Percentiles rank a stretch among this genome's conserved stretches.
These are phyloP conservation scores for Keiferia lycopersicella DNA, from an alignment of 2,888 invertebrate genomes.

Conservation along the genomic window DNA sequence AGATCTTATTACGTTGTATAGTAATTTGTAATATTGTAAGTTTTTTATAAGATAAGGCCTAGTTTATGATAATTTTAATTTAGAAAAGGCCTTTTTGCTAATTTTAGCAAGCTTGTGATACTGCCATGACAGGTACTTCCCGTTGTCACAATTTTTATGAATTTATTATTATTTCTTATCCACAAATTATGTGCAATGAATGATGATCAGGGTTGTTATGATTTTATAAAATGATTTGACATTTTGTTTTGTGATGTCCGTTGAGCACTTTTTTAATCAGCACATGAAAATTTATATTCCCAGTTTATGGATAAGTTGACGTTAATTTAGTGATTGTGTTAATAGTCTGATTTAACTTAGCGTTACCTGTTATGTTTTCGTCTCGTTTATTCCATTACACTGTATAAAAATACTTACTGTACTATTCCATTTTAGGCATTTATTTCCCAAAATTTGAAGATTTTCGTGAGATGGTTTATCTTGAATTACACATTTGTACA, in stretches of 20 bases:
- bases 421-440: conserved; percentile 44
- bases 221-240: conserved; percentile 33
- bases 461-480: conserved; percentile 25
- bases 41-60: conserved; percentile 33
- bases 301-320: conserved; percentile 59
- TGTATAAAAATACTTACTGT: conserved; percentile 10
- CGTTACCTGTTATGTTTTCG: conserved; percentile 64
- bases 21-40: conserved; percentile 23
- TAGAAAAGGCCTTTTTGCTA: conserved; percentile 30
- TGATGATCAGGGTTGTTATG: conserved; percentile 47
- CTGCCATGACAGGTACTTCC: conserved; percentile 44
- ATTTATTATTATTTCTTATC: conserved; percentile 35
- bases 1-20: conserved; percentile 1
- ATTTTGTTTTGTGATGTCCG: conserved; percentile 42
- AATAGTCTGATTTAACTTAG: conserved; percentile 60
- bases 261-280: conserved; percentile 58
- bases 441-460: conserved; percentile 38
- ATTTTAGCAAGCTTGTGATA: conserved; percentile 41
- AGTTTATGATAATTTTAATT: conserved; percentile 28
- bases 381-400: conserved; percentile 20
- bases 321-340: conserved; percentile 45
- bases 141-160: conserved; percentile 45
- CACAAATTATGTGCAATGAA: conserved; percentile 48
- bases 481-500: conserved; percentile 55
- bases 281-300: conserved; percentile 58